phyloP scores from a whole-genome alignment of 2,113 vertebrate species.

The Mustelus asterias region DNA sequence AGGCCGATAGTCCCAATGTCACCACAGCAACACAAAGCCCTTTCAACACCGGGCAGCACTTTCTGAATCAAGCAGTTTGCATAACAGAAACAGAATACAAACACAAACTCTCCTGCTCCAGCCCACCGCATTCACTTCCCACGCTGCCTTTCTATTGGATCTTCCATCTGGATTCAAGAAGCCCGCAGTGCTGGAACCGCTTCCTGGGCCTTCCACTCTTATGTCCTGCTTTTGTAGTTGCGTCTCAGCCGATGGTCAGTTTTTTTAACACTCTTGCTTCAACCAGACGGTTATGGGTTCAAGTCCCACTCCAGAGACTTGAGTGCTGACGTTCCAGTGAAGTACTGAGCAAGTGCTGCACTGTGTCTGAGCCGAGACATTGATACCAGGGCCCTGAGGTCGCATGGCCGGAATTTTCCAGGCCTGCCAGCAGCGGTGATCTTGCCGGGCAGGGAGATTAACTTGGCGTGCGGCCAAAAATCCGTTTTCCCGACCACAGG shows the following conservation, averaged over 20 bases:
- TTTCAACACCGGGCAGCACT: constrained; percentile 49
- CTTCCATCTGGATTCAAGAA: background rate
- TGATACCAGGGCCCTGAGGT: background rate
- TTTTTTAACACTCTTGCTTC: background rate
- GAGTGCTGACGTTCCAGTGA: background rate
- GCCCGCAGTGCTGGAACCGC: background rate
- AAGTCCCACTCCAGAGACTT: background rate
- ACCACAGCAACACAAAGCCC: constrained; percentile 59
- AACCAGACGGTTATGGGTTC: background rate
- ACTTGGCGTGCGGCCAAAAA: too few relatives aligned
- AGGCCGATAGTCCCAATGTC: constrained; percentile 54
- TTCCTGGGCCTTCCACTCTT: background rate
- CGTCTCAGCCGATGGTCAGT: background rate
- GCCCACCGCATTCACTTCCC: background rate
- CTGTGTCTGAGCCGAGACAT: background rate
- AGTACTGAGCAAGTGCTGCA: background rate
- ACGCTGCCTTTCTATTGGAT: background rate
- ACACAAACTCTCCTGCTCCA: background rate
- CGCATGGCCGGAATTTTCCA: too few relatives aligned
- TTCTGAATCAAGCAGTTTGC: background rate
- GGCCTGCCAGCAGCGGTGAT: too few relatives aligned
- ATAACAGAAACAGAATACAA: background rate
- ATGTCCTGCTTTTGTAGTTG: background rate
- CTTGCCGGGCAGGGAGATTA: too few relatives aligned
- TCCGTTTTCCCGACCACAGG: too few relatives aligned